Conservation (phyloP, 2,113 vertebrate species). For the Gymnarchus niloticus region DNA sequence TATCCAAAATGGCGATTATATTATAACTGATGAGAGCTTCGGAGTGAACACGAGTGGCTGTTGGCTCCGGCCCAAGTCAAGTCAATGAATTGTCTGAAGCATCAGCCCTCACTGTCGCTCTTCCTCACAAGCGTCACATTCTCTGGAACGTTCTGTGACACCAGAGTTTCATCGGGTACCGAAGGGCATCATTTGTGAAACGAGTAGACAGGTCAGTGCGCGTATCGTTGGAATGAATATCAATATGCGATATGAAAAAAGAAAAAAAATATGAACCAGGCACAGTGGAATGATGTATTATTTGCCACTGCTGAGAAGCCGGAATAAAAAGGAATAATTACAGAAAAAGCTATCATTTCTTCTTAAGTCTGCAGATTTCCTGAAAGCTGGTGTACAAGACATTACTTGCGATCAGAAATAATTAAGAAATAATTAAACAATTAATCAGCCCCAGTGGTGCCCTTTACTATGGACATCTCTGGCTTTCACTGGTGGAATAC, state of each 20-base stretch:
- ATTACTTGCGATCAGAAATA: not conserved
- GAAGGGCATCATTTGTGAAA: not conserved
- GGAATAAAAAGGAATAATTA: not conserved
- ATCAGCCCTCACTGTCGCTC: not conserved
- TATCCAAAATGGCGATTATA: constrained; percentile 57
- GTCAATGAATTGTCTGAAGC: not conserved
- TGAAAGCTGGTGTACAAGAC: not conserved
- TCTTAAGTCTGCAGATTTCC: not conserved
- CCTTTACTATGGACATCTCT: not conserved
- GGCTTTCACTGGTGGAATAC: not conserved
- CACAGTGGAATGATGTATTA: not conserved
- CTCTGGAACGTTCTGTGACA: not conserved
- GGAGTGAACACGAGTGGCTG: constrained; percentile 49
- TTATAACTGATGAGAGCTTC: constrained; percentile 48
- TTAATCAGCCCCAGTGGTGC: not conserved
- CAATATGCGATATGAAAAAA: not conserved
- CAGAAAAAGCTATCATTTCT: not conserved
- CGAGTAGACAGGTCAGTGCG: not conserved
- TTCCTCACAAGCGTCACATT: not conserved
- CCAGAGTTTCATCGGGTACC: not conserved
- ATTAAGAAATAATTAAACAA: not conserved
- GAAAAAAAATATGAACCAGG: not conserved
- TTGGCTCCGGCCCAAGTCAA: not conserved
- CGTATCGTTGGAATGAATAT: not conserved
- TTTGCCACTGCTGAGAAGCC: not conserved